Conservation (phyloP, 2,888 invertebrate species). For the Capitulum mitella region DNA sequence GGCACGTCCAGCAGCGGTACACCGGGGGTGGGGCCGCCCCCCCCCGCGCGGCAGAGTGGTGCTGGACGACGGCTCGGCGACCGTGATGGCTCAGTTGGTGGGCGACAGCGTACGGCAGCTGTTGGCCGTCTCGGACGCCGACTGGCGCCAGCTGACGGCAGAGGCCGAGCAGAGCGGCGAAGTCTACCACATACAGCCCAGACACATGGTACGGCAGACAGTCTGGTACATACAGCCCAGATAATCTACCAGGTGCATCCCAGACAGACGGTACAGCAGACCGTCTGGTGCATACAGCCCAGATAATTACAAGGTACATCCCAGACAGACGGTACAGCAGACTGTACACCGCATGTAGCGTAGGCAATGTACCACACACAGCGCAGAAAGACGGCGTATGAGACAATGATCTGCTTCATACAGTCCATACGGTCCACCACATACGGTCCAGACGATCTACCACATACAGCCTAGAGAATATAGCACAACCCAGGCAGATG, state of each 20-base stretch:
- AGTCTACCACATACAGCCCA: neutral
- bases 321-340: neutral
- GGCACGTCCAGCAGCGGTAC: too few relatives aligned
- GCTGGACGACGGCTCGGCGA: slow-evolving; percentile 13
- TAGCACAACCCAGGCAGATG: too few relatives aligned
- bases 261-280: neutral
- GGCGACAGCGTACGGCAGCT: neutral
- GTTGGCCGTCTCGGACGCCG: neutral
- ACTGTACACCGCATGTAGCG: too few relatives aligned
- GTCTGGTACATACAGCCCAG: too few relatives aligned
- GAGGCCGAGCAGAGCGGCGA: neutral
- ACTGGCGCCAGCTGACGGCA: neutral
- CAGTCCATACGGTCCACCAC: neutral
- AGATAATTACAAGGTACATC: too few relatives aligned
- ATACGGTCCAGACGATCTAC: too few relatives aligned
- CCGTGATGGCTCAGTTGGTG: neutral
- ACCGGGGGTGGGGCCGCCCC: neutral
- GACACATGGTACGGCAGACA: neutral
- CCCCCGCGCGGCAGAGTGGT: neutral
- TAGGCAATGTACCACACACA: too few relatives aligned
- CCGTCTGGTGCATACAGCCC: too few relatives aligned
- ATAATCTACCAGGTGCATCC: too few relatives aligned
- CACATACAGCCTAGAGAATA: too few relatives aligned
- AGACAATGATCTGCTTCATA: neutral
- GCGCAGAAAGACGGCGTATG: neutral